Evolutionary conservation across 1,140 invertebrate genomes (phyloP).

Genomic region (Epicauta chinensis): DNA sequence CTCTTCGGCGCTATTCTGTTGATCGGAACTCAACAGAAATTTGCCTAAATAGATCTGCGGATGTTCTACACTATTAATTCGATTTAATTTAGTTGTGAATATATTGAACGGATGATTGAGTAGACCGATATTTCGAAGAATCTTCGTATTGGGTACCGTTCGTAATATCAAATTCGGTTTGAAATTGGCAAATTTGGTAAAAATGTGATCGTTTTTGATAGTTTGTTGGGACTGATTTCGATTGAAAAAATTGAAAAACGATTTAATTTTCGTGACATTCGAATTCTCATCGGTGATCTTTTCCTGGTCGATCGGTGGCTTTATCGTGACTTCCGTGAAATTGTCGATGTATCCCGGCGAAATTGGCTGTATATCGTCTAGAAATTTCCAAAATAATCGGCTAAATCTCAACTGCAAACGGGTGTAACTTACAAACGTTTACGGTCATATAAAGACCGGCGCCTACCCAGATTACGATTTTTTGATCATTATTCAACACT

Average conservation of each 20-base stretch:
- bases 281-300: no score
- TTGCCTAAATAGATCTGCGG: constrained; percentile 13
- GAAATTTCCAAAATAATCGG: constrained; percentile 1
- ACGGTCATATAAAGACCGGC: constrained; percentile 45
- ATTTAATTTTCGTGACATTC: no score
- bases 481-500: constrained; percentile 47
- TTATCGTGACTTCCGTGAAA: constrained; percentile 38
- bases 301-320: constrained; percentile 13
- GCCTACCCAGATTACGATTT: constrained; percentile 52
- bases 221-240: no score
- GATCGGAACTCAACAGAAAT: constrained; percentile 8
- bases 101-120: constrained; percentile 21
- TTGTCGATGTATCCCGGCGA: constrained; percentile 33
- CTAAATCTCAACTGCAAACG: neutral
- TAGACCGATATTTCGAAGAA: no score
- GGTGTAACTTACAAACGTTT: constrained; percentile 42
- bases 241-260: no score
- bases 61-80: neutral
- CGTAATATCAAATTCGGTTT: no score
- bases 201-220: no score
- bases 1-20: constrained; percentile 2
- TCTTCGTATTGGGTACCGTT: no score
- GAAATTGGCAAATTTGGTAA: no score
- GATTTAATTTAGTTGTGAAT: constrained; percentile 4
- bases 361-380: constrained; percentile 34